Evolutionary conservation across 2,797 vertebrate species (phyloP).

Genomic region (Saxicola maurus): DNA sequence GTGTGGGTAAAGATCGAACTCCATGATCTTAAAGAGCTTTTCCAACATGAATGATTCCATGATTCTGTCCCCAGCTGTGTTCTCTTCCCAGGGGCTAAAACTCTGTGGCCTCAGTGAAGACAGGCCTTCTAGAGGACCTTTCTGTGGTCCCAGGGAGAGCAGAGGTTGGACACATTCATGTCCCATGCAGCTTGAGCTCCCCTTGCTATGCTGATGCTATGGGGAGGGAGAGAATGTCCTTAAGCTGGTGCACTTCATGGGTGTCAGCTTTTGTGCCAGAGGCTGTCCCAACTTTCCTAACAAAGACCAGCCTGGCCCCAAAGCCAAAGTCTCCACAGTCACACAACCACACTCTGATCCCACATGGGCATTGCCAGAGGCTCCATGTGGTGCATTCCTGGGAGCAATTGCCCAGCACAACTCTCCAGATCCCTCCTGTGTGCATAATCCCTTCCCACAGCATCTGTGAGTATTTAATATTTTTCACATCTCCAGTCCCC

Average conservation of each 20-base stretch:
- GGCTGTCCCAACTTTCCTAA: neutral
- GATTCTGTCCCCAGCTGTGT: neutral
- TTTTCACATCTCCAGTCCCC: neutral
- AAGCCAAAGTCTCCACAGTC: neutral
- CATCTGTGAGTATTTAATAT: neutral
- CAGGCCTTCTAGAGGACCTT: neutral
- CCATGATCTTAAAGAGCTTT: neutral
- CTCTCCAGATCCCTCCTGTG: neutral
- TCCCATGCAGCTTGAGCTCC: neutral
- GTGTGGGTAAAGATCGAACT: neutral
- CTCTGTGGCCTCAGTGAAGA: neutral
- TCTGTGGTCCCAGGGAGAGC: neutral
- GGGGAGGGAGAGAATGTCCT: neutral
- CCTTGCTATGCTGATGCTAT: neutral
- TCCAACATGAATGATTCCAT: neutral
- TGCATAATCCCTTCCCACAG: neutral
- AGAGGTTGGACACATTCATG: neutral
- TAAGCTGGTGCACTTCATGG: neutral
- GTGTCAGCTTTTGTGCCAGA: neutral
- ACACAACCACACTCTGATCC: neutral
- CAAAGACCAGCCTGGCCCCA: neutral
- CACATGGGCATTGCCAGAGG: accelerated
- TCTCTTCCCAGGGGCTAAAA: neutral
- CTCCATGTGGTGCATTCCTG: neutral
- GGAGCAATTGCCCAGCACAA: neutral